These are phyloP conservation scores for Drosophila takahashii DNA, from an alignment of 1,140 invertebrate genomes.

Conservation along the genomic window DNA sequence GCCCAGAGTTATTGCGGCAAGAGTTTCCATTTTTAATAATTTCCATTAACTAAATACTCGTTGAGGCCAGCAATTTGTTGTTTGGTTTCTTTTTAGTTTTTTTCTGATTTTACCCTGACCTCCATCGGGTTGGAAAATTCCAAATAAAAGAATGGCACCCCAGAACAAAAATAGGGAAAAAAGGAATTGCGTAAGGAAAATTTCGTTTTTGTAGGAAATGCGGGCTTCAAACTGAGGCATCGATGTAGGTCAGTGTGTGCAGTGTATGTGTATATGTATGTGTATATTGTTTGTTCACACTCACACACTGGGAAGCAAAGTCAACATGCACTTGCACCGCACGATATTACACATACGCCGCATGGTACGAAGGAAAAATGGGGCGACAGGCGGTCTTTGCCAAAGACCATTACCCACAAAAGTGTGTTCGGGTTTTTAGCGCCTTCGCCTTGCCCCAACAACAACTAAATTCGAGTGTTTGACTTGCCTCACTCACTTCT, in stretches of 20 bases:
- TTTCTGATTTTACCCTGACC: slow-evolving; percentile 20
- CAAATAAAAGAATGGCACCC: slow-evolving; percentile 8
- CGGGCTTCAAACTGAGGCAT: slow-evolving; percentile 59
- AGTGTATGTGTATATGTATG: slow-evolving; percentile 6
- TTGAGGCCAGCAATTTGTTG: slow-evolving; percentile 29
- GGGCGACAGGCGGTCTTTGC: slow-evolving; percentile 40
- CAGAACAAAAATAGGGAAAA: slow-evolving; percentile 23
- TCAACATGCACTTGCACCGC: slow-evolving; percentile 67
- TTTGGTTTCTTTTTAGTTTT: slow-evolving; percentile 1
- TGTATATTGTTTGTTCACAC: slow-evolving; percentile 48
- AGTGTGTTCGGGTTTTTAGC: slow-evolving; percentile 72
- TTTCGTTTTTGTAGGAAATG: slow-evolving; percentile 56
- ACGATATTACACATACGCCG: slow-evolving; percentile 62
- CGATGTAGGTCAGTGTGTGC: slow-evolving; percentile 66
- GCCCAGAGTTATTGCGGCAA: slow-evolving; percentile 22
- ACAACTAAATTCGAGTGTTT: slow-evolving; percentile 41
- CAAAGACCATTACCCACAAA: slow-evolving; percentile 66
- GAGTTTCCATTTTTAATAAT: slow-evolving; percentile 62
- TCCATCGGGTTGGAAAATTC: slow-evolving; percentile 23
- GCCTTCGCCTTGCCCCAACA: slow-evolving; percentile 47
- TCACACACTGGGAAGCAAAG: slow-evolving; percentile 56
- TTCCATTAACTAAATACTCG: slow-evolving; percentile 71
- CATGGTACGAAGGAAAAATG: slow-evolving; percentile 31
- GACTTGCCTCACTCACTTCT: slow-evolving; percentile 51
- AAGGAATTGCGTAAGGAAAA: slow-evolving; percentile 62